phyloP scores from a whole-genome alignment of 1,140 invertebrate species.

The Drosophila equinoxialis region DNA sequence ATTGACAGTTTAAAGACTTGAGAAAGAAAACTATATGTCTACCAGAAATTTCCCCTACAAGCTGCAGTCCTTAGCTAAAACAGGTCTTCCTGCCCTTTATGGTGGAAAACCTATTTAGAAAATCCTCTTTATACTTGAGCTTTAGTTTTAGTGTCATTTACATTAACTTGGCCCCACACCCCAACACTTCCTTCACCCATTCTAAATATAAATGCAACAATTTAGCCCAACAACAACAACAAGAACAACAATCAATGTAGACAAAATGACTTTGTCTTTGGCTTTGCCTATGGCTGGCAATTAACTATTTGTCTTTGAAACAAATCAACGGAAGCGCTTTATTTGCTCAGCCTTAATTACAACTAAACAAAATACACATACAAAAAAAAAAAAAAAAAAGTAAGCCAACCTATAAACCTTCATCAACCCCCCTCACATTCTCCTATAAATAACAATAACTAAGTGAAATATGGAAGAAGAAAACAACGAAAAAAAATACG shows the following conservation, averaged over 20 bases:
- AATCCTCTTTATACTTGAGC: neutral
- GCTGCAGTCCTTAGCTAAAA: too few species aligned
- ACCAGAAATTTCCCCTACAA: too few species aligned
- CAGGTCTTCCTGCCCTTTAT: too few species aligned
- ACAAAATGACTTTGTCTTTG: constrained; percentile 39
- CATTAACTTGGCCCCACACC: neutral
- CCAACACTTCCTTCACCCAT: neutral
- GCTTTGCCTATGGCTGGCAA: constrained; percentile 64
- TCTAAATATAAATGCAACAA: constrained; percentile 42
- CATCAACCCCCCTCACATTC: constrained; percentile 4
- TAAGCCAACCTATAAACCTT: constrained; percentile 31
- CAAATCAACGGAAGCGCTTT: constrained; percentile 80
- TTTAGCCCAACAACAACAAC: constrained; percentile 27
- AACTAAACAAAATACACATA: constrained; percentile 69
- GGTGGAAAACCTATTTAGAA: neutral
- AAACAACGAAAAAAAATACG: constrained; percentile 44
- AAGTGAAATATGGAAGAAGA: constrained; percentile 42
- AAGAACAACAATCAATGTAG: constrained; percentile 38
- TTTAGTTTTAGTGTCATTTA: neutral
- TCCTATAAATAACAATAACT: constrained; percentile 50
- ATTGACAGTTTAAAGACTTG: too few species aligned
- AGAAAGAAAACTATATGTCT: too few species aligned
- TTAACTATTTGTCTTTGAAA: constrained; percentile 80
- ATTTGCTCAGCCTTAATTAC: constrained; percentile 80
- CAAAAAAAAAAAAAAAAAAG: constrained; percentile 23